Conservation (phyloP, 2,113 vertebrate genomes). For the Hylia prasina region DNA sequence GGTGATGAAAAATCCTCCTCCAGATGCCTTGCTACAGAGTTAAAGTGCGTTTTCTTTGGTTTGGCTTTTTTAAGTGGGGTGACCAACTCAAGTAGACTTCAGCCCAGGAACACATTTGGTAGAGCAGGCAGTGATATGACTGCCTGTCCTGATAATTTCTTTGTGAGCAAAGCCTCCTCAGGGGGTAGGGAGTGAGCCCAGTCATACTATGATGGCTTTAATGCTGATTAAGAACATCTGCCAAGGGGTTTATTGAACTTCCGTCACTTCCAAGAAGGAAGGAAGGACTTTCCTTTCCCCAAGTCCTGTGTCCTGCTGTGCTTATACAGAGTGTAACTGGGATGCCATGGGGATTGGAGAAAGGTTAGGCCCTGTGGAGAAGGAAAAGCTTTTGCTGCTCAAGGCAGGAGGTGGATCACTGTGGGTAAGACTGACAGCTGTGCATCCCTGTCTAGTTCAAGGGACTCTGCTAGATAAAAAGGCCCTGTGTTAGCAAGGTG, state of each 20-base stretch:
- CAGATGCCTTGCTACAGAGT: not conserved
- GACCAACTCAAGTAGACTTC: not conserved
- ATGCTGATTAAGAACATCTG: not conserved
- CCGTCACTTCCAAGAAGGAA: not conserved
- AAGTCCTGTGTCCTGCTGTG: not conserved
- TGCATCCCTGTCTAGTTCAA: not conserved
- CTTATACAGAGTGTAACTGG: fast-evolving
- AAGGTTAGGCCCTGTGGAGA: not conserved
- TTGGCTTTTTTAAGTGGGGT: not conserved
- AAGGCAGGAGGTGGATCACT: not conserved
- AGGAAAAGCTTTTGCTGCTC: not conserved
- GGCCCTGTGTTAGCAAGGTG: not conserved
- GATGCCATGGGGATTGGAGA: not conserved
- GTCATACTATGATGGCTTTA: not conserved
- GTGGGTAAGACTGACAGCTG: not conserved
- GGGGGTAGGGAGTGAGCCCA: not conserved
- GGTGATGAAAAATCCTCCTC: not conserved
- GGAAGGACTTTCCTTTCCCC: not conserved
- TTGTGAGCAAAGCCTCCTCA: not conserved
- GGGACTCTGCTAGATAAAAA: not conserved
- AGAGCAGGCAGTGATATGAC: not conserved
- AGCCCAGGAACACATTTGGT: not conserved
- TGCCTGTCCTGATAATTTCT: not conserved
- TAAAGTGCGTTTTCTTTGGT: not conserved
- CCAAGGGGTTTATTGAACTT: not conserved